These are phyloP conservation scores for Bombyx mandarina DNA, from an alignment of 1,140 invertebrate species.

Conservation along the genomic window DNA sequence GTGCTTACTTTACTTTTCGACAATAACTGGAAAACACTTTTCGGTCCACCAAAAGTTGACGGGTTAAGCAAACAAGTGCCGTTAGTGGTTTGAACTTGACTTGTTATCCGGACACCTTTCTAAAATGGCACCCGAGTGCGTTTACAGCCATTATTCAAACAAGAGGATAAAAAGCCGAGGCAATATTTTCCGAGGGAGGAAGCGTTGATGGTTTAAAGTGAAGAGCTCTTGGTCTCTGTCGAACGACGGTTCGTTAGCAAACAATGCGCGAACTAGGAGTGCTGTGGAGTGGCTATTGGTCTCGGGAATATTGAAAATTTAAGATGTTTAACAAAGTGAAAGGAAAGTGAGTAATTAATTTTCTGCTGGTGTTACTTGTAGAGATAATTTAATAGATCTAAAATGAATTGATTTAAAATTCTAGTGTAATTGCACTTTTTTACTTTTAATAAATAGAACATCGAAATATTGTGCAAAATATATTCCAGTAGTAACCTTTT, in stretches of 20 bases:
- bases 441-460: no score
- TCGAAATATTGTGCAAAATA: no score
- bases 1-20: constrained; percentile 63
- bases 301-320: no score
- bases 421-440: no score
- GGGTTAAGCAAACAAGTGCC: constrained; percentile 60
- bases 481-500: no score
- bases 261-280: constrained; percentile 42
- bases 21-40: constrained; percentile 54
- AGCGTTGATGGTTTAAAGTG: constrained; percentile 66
- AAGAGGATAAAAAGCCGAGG: constrained; percentile 66
- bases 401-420: no score
- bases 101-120: constrained; percentile 63
- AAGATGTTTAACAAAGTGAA: no score
- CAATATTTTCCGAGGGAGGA: constrained; percentile 65
- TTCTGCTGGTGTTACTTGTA: no score
- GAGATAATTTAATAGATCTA: no score
- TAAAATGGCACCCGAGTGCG: constrained; percentile 57
- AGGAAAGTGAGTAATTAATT: no score
- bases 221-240: constrained; percentile 52
- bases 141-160: constrained; percentile 69
- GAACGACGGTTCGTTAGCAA: constrained; percentile 63
- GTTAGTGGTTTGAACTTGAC: constrained; percentile 57
- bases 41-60: constrained; percentile 51
- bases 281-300: constrained; percentile 21